Evolutionary conservation across 2,797 vertebrate species (phyloP).

Genomic region (Gymnopithys bicolor): DNA sequence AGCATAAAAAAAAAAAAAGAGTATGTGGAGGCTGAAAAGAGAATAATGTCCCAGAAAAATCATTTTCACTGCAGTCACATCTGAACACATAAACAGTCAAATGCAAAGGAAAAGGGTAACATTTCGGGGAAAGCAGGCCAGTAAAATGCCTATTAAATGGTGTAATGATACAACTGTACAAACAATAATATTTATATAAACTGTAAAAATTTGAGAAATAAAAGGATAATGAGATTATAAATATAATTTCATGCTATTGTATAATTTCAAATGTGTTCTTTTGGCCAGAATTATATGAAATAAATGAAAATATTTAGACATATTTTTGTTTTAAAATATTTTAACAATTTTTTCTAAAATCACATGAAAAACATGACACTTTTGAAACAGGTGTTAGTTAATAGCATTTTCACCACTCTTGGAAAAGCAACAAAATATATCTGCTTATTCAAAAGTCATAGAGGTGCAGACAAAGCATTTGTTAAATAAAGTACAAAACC

Average conservation of each 20-base stretch:
- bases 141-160: background rate
- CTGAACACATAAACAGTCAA: background rate
- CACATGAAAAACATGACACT: background rate
- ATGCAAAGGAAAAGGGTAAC: background rate
- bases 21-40: background rate
- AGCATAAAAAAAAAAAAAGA: background rate
- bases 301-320: background rate
- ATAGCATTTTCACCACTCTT: background rate
- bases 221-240: background rate
- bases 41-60: background rate
- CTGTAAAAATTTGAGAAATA: background rate
- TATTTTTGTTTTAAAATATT: background rate
- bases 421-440: background rate
- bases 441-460: background rate
- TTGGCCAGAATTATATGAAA: background rate
- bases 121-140: background rate
- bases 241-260: background rate
- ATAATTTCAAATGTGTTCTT: background rate
- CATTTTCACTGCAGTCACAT: background rate
- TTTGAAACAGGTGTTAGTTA: background rate
- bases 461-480: background rate
- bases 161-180: background rate
- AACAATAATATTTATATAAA: background rate
- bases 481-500: background rate
- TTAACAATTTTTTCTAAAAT: background rate